Evolutionary conservation across 1,140 invertebrate genomes (phyloP).

Genomic region (Augochlora pura): DNA sequence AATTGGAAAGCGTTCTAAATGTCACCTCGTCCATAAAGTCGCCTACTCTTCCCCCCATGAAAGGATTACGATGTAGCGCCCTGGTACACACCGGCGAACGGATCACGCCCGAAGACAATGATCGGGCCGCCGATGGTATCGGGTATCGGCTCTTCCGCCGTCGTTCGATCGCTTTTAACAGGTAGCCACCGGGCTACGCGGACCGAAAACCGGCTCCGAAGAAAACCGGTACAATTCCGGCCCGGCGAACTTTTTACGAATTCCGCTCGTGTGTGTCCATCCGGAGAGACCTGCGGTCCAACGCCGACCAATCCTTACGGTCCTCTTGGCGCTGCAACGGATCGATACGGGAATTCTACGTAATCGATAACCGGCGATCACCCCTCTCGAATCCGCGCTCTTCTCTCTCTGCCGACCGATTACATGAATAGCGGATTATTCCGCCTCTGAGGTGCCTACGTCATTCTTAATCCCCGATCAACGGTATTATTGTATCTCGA

Average conservation of each 20-base stretch:
- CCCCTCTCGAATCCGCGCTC: not conserved
- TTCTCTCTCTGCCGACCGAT: not conserved
- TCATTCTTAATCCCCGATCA: no score
- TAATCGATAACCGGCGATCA: not conserved
- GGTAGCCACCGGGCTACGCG: conserved; percentile 5
- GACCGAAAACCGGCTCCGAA: conserved; percentile 48
- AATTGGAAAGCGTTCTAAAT: conserved; percentile 61
- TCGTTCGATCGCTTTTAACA: conserved; percentile 6
- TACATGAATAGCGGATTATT: not conserved
- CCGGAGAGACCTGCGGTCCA: not conserved
- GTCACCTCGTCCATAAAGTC: conserved; percentile 53
- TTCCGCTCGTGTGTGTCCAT: not conserved
- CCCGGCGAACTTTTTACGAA: conserved; percentile 14
- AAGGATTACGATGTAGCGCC: not conserved
- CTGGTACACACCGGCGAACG: not conserved
- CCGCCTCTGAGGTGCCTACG: not conserved
- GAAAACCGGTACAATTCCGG: conserved; percentile 53
- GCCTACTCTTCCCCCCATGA: conserved; percentile 12
- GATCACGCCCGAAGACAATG: not conserved
- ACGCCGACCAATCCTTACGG: not conserved
- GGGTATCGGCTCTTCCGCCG: not conserved
- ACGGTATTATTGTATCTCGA: no score
- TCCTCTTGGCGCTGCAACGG: not conserved
- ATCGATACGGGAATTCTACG: not conserved
- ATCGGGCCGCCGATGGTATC: not conserved